A percentile compares a stretch with the other conserved stretches of the same genome.
These are phyloP conservation scores for Lycodopsis pacificus DNA, from an alignment of 2,797 vertebrate species.

Conservation along the genomic window DNA sequence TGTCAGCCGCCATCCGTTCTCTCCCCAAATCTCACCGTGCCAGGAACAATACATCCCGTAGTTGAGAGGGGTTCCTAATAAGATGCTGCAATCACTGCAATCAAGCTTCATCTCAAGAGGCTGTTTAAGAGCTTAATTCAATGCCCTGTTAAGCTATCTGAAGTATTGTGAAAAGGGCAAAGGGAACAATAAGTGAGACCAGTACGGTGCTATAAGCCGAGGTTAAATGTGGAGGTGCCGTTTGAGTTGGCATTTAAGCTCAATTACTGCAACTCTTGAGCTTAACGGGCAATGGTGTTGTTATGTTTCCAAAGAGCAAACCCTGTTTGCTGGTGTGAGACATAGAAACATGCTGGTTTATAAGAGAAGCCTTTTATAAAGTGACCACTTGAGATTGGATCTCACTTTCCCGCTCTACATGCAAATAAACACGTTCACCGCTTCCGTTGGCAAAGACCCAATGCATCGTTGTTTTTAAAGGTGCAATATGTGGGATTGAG, in stretches of 20 bases:
- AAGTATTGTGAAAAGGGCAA: conserved; percentile 54
- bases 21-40: not conserved
- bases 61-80: conserved; percentile 14
- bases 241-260: conserved; percentile 44
- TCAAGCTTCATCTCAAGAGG: conserved; percentile 9
- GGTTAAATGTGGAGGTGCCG: conserved; percentile 24
- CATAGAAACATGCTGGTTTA: conserved; percentile 1
- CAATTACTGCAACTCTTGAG: conserved; percentile 49
- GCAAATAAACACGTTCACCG: not conserved
- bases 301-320: conserved; percentile 27
- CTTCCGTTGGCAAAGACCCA: not conserved
- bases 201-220: not conserved
- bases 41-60: not conserved
- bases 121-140: conserved; percentile 35
- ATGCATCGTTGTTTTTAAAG: not conserved
- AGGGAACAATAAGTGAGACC: conserved; percentile 34
- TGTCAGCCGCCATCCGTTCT: not conserved
- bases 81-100: conserved; percentile 29
- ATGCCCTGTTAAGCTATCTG: conserved; percentile 18
- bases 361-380: not conserved
- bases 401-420: not conserved
- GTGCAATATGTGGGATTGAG: not conserved
- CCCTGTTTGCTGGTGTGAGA: conserved; percentile 16
- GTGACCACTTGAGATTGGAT: not conserved
- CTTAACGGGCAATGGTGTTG: conserved; percentile 35